Percentiles rank a stretch among this genome's conserved stretches.
Evolutionary conservation across 2,113 vertebrate species (phyloP).

Genomic region (Eolophus roseicapilla): DNA sequence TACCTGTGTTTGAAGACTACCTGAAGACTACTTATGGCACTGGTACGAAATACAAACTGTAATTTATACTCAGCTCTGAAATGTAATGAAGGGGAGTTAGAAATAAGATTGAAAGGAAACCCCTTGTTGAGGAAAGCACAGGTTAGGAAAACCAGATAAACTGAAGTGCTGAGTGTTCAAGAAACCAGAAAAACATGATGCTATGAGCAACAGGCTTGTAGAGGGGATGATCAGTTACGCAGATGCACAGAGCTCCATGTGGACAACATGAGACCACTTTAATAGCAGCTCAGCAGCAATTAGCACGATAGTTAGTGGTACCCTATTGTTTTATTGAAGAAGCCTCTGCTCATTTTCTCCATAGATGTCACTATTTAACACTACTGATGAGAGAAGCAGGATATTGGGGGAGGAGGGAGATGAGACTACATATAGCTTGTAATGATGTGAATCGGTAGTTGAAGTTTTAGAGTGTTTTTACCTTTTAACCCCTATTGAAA

Average conservation of each 20-base stretch:
- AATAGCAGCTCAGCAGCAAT: neutral
- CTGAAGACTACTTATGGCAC: neutral
- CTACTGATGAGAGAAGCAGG: neutral
- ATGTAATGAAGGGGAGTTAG: rapidly evolving
- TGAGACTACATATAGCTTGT: neutral
- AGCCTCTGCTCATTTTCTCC: neutral
- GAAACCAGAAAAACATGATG: neutral
- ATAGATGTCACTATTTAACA: neutral
- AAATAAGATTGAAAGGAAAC: neutral
- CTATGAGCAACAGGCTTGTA: neutral
- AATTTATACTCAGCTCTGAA: neutral
- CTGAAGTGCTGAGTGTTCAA: neutral
- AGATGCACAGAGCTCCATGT: neutral
- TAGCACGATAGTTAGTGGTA: neutral
- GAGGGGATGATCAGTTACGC: neutral
- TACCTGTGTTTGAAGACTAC: neutral
- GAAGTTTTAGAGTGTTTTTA: neutral
- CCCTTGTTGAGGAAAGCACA: neutral
- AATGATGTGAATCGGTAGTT: neutral
- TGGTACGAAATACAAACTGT: neutral
- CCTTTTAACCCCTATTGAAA: slow-evolving; percentile 52
- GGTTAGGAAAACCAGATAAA: neutral
- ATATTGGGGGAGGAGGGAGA: neutral
- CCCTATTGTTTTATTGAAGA: neutral
- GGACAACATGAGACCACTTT: neutral